Evolutionary conservation across 2,113 vertebrate genomes (phyloP).

Genomic region (Anseranas semipalmata): DNA sequence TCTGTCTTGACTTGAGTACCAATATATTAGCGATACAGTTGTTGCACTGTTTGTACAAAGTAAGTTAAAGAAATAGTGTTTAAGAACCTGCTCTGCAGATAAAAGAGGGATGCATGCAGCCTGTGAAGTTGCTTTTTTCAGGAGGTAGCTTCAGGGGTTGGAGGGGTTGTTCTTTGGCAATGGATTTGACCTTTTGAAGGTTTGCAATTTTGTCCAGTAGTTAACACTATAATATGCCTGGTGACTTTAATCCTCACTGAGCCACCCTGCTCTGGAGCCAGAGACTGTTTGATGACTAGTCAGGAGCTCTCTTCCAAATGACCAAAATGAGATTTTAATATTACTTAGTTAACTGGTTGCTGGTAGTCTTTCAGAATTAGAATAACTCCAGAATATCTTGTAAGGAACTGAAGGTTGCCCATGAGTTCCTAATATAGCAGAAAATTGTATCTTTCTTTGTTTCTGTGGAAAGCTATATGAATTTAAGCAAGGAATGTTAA

Average conservation of each 20-base stretch:
- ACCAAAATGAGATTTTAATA: not conserved
- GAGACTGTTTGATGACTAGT: not conserved
- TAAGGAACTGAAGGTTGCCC: not conserved
- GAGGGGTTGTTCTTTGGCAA: not conserved
- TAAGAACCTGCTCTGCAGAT: not conserved
- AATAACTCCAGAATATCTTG: not conserved
- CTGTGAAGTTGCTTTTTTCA: not conserved
- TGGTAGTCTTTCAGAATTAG: not conserved
- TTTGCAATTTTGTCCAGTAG: not conserved
- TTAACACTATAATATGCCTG: not conserved
- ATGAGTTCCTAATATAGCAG: not conserved
- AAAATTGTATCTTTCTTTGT: not conserved
- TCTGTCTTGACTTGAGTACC: conserved; percentile 34
- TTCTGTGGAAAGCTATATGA: not conserved
- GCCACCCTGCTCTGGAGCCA: not conserved
- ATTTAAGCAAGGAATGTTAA: not conserved
- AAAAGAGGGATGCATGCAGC: not conserved
- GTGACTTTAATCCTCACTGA: not conserved
- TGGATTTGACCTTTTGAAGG: not conserved
- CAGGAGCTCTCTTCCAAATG: not conserved
- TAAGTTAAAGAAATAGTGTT: not conserved
- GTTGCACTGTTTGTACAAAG: not conserved
- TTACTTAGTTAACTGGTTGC: not conserved
- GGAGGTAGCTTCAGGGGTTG: not conserved
- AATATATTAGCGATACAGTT: not conserved